Evolutionary conservation across 1,140 invertebrate species (phyloP), one percentile per base, ranked within the genome.

Genomic region (Reticulitermes speratus): DNA sequence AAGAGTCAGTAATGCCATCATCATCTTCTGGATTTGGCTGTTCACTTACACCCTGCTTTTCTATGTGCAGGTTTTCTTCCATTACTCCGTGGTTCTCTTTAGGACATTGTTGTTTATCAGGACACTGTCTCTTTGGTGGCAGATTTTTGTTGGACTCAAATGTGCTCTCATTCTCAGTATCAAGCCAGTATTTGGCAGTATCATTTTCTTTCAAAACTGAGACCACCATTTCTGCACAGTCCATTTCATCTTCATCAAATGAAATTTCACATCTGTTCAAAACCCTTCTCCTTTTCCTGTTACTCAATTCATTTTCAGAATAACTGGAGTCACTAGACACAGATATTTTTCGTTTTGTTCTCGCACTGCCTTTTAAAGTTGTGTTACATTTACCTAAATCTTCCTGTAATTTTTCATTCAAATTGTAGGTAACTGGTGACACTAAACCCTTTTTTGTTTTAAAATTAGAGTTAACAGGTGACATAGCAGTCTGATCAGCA

Each of bases 1-100:
- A 87, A 9, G 86, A 85, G 21, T 82, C 75, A 44, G 44, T 85
- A 19, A 82, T 82, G 44, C 6, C n/a, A 8, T 87, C 86, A 86
- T 11, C 85, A 81, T 45, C 21, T 25, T 83, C 82, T 38, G n/a
- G 23, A 75, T n/a, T 30, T 75, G 25, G 65, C 14, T 3, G 0
- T 9, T 75, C 65, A 2, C 14, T 75, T n/a, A 75, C n/a, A 6
- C 9, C 16, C 21, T 21, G 9, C 25, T 65, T n/a, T n/a, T 65
- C 59, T 1, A 7, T 65, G 25, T 65, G 21, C 16, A 25, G 16
- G 16, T 48, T 48, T 65, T 65, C 12, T 25, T 65, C 59, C 12
- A 30, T 75, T 75, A 30, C 65, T 75, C 65, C n/a, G 2, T n/a
- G 12, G 25, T 30, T 75, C 3, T 30, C 65, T 5, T n/a, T 75